Evolutionary conservation across 2,113 vertebrate species (phyloP).

Genomic region (Paraplagusia blochii): DNA sequence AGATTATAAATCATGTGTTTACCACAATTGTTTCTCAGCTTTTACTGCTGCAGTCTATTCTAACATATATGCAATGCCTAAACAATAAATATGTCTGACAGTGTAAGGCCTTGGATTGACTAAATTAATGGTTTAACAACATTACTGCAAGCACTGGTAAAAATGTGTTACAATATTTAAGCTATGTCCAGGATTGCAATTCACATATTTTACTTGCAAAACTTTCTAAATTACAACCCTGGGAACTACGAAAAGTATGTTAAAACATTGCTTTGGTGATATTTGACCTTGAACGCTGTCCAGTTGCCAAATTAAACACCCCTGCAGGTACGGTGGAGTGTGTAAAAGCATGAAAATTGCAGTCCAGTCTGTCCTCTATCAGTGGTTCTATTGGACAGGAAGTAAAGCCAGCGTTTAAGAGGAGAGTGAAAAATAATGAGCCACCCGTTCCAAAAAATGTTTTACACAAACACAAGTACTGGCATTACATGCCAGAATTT

Average conservation of each 20-base stretch:
- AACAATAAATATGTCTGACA: too few species aligned
- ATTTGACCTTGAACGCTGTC: constrained; percentile 28
- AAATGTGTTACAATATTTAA: too few species aligned
- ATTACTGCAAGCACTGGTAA: too few species aligned
- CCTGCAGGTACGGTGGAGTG: constrained; percentile 26
- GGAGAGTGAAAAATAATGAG: constrained; percentile 57
- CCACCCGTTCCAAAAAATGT: constrained; percentile 49
- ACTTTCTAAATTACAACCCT: too few species aligned
- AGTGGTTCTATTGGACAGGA: constrained; percentile 51
- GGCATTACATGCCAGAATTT: constrained; percentile 43
- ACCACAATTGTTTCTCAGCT: too few species aligned
- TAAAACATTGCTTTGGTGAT: constrained; percentile 46
- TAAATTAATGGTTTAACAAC: too few species aligned
- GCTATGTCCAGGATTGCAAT: constrained; percentile 1
- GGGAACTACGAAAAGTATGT: constrained; percentile 18
- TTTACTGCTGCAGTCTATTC: too few species aligned
- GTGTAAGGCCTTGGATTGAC: too few species aligned
- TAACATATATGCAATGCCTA: too few species aligned
- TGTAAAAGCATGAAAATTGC: constrained; percentile 43
- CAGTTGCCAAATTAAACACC: constrained; percentile 61
- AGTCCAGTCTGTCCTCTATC: constrained; percentile 56
- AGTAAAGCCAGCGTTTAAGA: constrained; percentile 42
- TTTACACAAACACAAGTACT: constrained; percentile 55
- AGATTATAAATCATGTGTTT: too few species aligned
- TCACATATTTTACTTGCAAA: constrained; percentile 28